Evolutionary conservation across 2,797 vertebrate genomes (phyloP), one percentile per base, ranked within the genome.

Genomic region (Botia almorhae): DNA sequence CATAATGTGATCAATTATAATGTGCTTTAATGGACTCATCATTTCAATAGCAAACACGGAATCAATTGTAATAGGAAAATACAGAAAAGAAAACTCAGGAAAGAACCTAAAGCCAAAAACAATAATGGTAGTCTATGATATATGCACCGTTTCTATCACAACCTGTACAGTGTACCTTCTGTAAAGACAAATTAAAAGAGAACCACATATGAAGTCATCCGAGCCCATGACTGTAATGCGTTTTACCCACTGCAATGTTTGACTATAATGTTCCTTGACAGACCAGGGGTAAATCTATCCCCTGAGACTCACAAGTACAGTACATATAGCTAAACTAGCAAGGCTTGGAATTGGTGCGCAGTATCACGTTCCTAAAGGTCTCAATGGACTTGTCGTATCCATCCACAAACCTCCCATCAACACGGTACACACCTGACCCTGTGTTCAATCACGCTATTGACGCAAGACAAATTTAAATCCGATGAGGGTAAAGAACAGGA

Each of bases 181-280:
- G 50, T 64, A 19, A 72, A 65, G 12, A 68, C 23, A 74, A 78
- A 74, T 82, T 73, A 71, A 80, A 69, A 69, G 29, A 73, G 53
- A 81, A 60, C 53, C 67, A 71, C 33, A 64, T 65, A 55, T 84
- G 53, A 83, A 76, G 50, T 63, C 76, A 33, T 84, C 82, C 43
- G 69, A 82, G 74, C 46, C n/a, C 46, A 75, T 51, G 14, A 74
- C 43, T 43, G 14, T 61, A 74, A 56, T 61, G 43, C 61, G 63
- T 78, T 81, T 82, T 82, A 84, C 80, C 84, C 81, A 63, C 75
- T 73, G 74, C 60, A 58, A 26, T 23, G 55, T 73, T 76, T 85
- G 74, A 78, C 61, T 16, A 73, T 85, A 81, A 84, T 81, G 60
- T 55, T 56, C 6, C 67, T 60, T 81, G 84, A 84, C 81, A 84